Evolutionary conservation across 2,888 invertebrate species (phyloP), one percentile per base, ranked within the genome.

Genomic region (Thyatira batis): DNA sequence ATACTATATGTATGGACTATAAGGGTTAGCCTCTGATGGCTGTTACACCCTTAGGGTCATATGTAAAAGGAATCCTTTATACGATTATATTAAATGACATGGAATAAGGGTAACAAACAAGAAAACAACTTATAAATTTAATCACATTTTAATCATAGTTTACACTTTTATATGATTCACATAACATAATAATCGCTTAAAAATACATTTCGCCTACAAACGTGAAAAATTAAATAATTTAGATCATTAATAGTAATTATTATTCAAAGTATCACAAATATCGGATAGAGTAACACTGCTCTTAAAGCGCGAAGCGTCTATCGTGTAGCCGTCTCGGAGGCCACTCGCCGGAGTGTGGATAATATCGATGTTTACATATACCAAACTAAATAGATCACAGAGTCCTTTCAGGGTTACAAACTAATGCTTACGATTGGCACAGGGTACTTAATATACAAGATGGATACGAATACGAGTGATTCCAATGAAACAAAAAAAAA

Each of bases 181-280:
- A 78, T 87, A 87, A 85, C 79, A 80, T 83, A 84, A 72, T 77
- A 78, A 83, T 84, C 80, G 79, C 85, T 87, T 89, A 88, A 58
- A 72, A 73, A 83, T 85, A 83, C 67, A 74, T 78, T 84, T 79
- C 76, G 82, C 84, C 89, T 89, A 89, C 86, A 88, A 89, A 89
- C 84, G 89, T 91, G 90, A 90, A 92, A 91, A 90, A 90, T 89
- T 89, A 89, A 90, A 92, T 92, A 92, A 92, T 90, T 91, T 92
- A 91, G 87, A 87, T 89, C 77, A 84, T 87, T 89, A 87, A 85
- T 83, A 85, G 83, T 89, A 89, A 82, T 87, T 84, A 88, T 88
- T 89, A 89, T 89, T 87, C 79, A 89, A 89, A 89, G 89, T 91
- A 91, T 91, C 91, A 91, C 91, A 91, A 85, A 89, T 84, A 87